Base-by-base conservation (phyloP, 2,888 invertebrate genomes). In the Fabriciana adippe region DNA sequence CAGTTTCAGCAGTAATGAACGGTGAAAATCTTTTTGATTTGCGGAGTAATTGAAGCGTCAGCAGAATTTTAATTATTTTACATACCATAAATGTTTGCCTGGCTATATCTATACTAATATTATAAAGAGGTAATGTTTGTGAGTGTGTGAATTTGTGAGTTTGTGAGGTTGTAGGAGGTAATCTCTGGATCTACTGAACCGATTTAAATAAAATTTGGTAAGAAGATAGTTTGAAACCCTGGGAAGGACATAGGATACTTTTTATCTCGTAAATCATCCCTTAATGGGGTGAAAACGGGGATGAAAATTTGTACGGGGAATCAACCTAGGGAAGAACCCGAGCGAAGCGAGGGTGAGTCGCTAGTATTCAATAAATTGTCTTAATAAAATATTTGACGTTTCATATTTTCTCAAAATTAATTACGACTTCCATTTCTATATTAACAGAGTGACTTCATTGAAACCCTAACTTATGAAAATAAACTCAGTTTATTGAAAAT, bases 11-110 rank as follows among this genome's bases (percentile, higher is more conserved):
- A 71, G 66, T 66, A 71, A 68, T 66, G 66, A 68, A 63, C 59
- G 35, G 55, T 47, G 55, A 68, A 70, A 70, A 55, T 68, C 65
- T 66, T 66, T 68, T 70, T 70, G 45, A 68, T 54, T 68, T 55
- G 50, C 66, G 63, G 55, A 59, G 63, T 63, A 66, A 70, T 68
- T 63, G 62, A 70, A 55, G 57, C 50, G 55, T 26, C 51, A 62
- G 31, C 53, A 50, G 55, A 63, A 60, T 54, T 70, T 68, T 63
- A 70, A 65, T 66, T 68, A 65, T 65, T 70, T 51, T 41, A 15
- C 14, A 18, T 61, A 53, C 15, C 18, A 53, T 16, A 35, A 48
- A 48, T 50, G 6, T 51, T 16, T 31, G 14, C 35, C 48, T 18
- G 48, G 35, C 4, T 21, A 21, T 21, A 21, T n/a, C n/a, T n/a